Evolutionary conservation across 2,888 invertebrate genomes (phyloP), one percentile per base, ranked within the genome.

Genomic region (Scotopteryx bipunctaria): DNA sequence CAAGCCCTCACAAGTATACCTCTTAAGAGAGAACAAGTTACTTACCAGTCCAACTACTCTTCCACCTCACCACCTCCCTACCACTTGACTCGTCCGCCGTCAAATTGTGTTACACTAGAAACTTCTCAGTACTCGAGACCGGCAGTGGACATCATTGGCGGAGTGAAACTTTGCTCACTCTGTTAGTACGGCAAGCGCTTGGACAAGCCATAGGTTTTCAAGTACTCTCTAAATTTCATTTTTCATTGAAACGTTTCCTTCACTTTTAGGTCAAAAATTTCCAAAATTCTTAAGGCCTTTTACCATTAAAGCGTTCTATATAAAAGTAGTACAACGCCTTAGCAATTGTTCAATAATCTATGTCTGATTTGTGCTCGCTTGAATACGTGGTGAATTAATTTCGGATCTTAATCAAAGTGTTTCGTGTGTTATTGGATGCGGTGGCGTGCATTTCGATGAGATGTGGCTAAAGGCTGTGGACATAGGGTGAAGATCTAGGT

Each of bases 51-150:
- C n/a, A n/a, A n/a, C 6, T 23, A 14, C 14, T 13, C 13, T 21
- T 19, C 15, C 14, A 29, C 25, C 16, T 11, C n/a, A 6, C n/a
- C 15, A 11, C 44, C 19, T 36, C 44, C 23, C 42, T 42, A 49
- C n/a, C 15, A 49, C 49, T 42, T 29, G 19, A 48, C 29, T 36
- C 13, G 35, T 21, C n/a, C 23, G 23, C 13, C 36, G 13, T 23
- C 29, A 36, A 49, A 49, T 42, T 33, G 27, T 29, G 23, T 42
- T 49, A 49, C 42, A 36, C 42, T 37, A 42, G 42, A 48, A 48
- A 42, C 48, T 21, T 35, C 29, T 42, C 19, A 14, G 8, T 23
- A 33, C 14, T 15, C 5, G 25, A 17, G 31, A 6, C 14, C n/a
- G 25, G 25, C 16, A 40, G 11, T 40, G 5, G 11, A 37, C 27